These are phyloP conservation scores for Sebastes aleutianus DNA, from an alignment of 2,797 vertebrate genomes.

Conservation along the genomic window DNA sequence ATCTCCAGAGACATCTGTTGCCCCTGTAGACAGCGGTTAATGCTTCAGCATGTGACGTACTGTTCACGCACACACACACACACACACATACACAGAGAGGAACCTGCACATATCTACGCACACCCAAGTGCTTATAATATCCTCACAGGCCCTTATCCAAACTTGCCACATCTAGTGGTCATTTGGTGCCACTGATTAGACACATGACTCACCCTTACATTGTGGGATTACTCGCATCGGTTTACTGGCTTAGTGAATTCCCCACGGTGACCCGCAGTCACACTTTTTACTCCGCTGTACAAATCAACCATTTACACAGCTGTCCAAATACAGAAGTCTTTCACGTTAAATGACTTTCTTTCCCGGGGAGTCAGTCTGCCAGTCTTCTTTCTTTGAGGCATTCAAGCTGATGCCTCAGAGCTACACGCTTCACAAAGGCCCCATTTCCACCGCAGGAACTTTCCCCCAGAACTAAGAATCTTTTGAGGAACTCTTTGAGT, in stretches of 20 bases:
- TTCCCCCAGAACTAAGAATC: too few species aligned
- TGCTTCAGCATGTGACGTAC: background rate
- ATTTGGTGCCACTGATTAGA: conserved; percentile 47
- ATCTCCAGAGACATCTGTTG: conserved; percentile 30
- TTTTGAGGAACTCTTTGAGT: too few species aligned
- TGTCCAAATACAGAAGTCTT: conserved; percentile 73
- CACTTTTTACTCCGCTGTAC: conserved; percentile 31
- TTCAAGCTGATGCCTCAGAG: conserved; percentile 36
- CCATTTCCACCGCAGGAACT: too few species aligned
- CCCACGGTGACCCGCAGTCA: conserved; percentile 43
- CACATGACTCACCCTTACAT: conserved; percentile 43
- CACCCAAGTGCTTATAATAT: background rate
- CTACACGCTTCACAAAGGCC: background rate
- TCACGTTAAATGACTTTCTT: conserved; percentile 49
- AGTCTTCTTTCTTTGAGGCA: conserved; percentile 22
- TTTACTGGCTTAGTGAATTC: conserved; percentile 59
- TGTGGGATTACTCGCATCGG: conserved; percentile 33
- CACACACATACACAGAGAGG: background rate
- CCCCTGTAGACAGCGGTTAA: background rate
- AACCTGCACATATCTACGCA: background rate
- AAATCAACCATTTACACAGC: conserved; percentile 66
- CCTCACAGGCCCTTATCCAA: conserved; percentile 36
- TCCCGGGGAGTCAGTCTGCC: conserved; percentile 38
- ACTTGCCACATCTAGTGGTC: conserved; percentile 15
- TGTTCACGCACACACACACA: background rate